These are phyloP conservation scores for Neolamprologus sp. DNA, from an alignment of 2,113 vertebrate genomes.

Conservation along the genomic window DNA sequence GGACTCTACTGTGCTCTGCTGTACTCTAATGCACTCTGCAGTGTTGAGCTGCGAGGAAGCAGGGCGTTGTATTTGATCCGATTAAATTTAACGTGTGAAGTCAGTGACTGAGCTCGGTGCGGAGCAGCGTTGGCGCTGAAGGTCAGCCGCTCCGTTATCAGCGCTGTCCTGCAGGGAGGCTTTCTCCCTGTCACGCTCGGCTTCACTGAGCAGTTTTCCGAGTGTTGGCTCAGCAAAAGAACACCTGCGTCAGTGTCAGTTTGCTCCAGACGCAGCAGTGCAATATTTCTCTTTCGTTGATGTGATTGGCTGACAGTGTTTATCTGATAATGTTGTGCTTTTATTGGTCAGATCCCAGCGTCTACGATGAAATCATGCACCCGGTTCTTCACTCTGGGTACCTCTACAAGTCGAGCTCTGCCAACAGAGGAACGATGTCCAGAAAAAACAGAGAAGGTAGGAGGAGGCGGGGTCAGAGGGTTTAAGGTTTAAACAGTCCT, in stretches of 20 bases:
- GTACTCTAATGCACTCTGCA: background rate
- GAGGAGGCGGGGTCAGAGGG: conserved; percentile 1
- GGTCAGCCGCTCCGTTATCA: background rate
- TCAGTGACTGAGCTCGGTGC: background rate
- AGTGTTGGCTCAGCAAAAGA: background rate
- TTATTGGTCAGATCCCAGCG: conserved; percentile 56
- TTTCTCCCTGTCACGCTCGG: background rate
- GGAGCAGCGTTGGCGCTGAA: background rate
- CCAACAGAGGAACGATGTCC: conserved; percentile 65
- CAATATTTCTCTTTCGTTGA: background rate
- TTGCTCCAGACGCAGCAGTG: background rate
- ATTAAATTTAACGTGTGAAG: background rate
- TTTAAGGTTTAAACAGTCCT: background rate
- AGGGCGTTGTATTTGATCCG: background rate
- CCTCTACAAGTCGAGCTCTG: conserved; percentile 75
- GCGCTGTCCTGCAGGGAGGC: background rate
- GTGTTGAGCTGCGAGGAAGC: background rate
- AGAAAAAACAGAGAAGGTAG: conserved; percentile 80
- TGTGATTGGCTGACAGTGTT: background rate
- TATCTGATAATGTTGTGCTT: background rate
- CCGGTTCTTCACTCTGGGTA: conserved; percentile 79
- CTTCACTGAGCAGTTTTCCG: background rate
- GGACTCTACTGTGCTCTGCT: background rate
- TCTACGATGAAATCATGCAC: conserved; percentile 93
- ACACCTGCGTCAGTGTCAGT: background rate